Conservation (phyloP, 2,113 vertebrate genomes). For the Vidua macroura region DNA sequence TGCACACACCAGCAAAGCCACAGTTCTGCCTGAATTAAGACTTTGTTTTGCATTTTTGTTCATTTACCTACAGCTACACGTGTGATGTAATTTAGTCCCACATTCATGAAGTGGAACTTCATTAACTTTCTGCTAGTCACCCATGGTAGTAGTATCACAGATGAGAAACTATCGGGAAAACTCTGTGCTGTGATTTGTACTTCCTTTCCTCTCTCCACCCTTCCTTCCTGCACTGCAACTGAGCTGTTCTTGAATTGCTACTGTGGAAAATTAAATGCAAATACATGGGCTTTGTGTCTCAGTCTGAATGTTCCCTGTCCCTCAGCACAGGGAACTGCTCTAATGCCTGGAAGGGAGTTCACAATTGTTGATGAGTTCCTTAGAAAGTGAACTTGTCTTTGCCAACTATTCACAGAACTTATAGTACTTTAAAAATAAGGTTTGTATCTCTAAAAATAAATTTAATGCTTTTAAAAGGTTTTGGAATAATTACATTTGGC, state of each 20-base stretch:
- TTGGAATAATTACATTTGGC: not conserved
- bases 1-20: not conserved
- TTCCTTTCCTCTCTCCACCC: not conserved
- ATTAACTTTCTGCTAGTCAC: not conserved
- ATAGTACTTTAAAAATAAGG: not conserved
- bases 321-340: not conserved
- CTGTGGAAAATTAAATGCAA: slow-evolving; percentile 16
- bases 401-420: not conserved
- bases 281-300: not conserved
- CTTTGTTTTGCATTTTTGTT: not conserved
- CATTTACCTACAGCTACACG: not conserved
- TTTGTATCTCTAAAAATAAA: not conserved
- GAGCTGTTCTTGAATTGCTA: not conserved
- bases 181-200: not conserved
- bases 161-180: not conserved
- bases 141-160: not conserved
- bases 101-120: not conserved
- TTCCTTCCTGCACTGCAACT: not conserved
- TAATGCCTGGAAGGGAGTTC: not conserved
- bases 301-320: not conserved
- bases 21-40: not conserved
- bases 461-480: not conserved
- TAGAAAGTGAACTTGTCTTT: not conserved
- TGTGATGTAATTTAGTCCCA: not conserved
- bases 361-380: accelerated